Evolutionary conservation across 2,888 invertebrate genomes (phyloP), one percentile per base, ranked within the genome.

Genomic region (Lacanobia oleracea): DNA sequence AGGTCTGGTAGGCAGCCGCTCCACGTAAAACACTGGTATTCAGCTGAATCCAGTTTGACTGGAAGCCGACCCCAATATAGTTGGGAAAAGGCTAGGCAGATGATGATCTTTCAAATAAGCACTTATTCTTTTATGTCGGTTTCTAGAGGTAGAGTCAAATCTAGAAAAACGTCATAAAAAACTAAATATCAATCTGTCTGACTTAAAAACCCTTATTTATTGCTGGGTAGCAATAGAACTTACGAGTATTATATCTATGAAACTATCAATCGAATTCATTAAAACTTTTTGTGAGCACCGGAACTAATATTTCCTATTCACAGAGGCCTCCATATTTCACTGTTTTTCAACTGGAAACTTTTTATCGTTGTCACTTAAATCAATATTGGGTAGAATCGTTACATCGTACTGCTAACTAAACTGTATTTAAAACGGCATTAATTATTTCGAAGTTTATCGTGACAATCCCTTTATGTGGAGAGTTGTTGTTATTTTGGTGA

Each of bases 321-420:
- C 2, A 37, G 21, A 67, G 33, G 14, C 54, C 33, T 56, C 48
- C 16, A 43, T 57, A 50, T 50, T 57, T 57, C 48, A 70, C 21
- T 59, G 43, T 59, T 71, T 50, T 43, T 51, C n/a, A 71, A 71
- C 12, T 37, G 12, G 45, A 71, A 70, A 37, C 16, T 60, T 71
- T 68, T 60, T 53, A 43, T n/a, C 12, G n/a, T 2, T 45, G 23
- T 37, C 14, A 59, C 59, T 16, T 9, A 37, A 71, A 37, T 71
- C 23, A 60, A n/a, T 70, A 68, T 14, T 67, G 1, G 21, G 23
- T 48, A 14, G n/a, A 1, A 56, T 27, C 0, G 18, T 54, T 54
- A 33, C 18, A 56, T 56, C 14, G 12, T n/a, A n/a, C 14, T 16
- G 2, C 6, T 40, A 9, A 40, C 27, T 27, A 27, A 27, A 27